Evolutionary conservation across 2,113 vertebrate genomes (phyloP), one percentile per base, ranked within the genome.

Genomic region (Phainopepla nitens): DNA sequence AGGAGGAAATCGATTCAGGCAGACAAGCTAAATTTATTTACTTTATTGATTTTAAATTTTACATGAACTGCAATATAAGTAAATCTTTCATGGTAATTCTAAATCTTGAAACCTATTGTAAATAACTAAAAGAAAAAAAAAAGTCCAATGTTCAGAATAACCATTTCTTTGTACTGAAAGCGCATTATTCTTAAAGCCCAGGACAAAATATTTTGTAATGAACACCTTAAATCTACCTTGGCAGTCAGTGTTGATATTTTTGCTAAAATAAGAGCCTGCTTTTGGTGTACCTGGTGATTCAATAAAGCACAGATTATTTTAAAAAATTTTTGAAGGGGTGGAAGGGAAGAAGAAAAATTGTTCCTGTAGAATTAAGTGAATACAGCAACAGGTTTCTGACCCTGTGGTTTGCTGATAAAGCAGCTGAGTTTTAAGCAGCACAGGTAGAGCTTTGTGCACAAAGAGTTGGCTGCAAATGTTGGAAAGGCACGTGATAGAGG

Each of bases 41-140:
- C 96, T 97, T 98, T 98, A 98, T 98, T 98, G 98, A 98, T 98
- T 98, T 98, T 98, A 98, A 98, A 98, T 98, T 98, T 98, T 98
- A 98, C 98, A 98, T 97, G 97, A 95, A 97, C 96, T 96, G 97
- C 97, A 97, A 97, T 97, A 96, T 97, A 97, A 98, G 97, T 98
- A 98, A 98, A 98, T 98, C 98, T 98, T 98, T 98, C 97, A 94
- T 96, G 96, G 97, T 97, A 98, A 98, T 98, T 98, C 97, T 97
- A 97, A 97, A 97, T 97, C 98, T 97, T 98, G 97, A 98, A 98
- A 97, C 94, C 97, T 97, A 98, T 72, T 98, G 97, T 98, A 98
- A 98, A 98, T 98, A 98, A 98, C 94, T 97, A 86, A 93, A 97
- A 93, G 17, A 27, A 89, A 83, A 77, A 87, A 79, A 96, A 92